These are phyloP conservation scores for Endotricha flammealis DNA, from an alignment of 2,888 invertebrate species.

Conservation along the genomic window DNA sequence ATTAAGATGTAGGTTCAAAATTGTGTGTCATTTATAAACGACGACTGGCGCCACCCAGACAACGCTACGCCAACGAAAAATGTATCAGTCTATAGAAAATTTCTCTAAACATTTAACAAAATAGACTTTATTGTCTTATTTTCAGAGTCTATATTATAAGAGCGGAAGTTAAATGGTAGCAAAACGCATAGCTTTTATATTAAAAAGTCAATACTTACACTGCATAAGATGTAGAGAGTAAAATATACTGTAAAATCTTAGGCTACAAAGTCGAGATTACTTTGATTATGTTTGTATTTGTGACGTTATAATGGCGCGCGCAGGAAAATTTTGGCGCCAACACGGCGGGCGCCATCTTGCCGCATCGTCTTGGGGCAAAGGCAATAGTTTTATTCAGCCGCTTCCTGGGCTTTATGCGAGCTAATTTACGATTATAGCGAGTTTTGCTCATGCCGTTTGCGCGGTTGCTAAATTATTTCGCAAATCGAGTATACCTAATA, in stretches of 20 bases:
- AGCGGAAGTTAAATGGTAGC: conserved; percentile 12
- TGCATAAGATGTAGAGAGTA: conserved; percentile 18
- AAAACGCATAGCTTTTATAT: conserved; percentile 28
- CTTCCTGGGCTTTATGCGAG: conserved; percentile 58
- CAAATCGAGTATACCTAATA: conserved; percentile 9
- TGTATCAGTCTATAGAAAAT: conserved; percentile 30
- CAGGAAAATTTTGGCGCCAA: conserved; percentile 56
- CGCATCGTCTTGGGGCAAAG: conserved; percentile 47
- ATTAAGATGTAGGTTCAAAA: background rate
- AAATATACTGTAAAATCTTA: conserved; percentile 16
- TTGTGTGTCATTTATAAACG: background rate
- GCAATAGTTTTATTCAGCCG: conserved; percentile 42
- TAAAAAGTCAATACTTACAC: conserved; percentile 47
- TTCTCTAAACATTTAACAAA: no score
- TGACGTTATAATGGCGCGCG: conserved; percentile 31
- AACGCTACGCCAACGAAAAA: conserved; percentile 39
- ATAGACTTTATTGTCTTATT: no score
- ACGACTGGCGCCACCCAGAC: conserved; percentile 47
- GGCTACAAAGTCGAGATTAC: background rate
- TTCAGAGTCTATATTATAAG: conserved; percentile 20
- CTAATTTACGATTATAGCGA: conserved; percentile 61
- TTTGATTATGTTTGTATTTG: conserved; percentile 17
- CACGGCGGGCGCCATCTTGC: conserved; percentile 58
- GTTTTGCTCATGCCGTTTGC: conserved; percentile 38
- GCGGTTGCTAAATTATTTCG: conserved; percentile 22